Conservation (phyloP, 2,113 vertebrate species). For the Oreochromis tanganicae region DNA sequence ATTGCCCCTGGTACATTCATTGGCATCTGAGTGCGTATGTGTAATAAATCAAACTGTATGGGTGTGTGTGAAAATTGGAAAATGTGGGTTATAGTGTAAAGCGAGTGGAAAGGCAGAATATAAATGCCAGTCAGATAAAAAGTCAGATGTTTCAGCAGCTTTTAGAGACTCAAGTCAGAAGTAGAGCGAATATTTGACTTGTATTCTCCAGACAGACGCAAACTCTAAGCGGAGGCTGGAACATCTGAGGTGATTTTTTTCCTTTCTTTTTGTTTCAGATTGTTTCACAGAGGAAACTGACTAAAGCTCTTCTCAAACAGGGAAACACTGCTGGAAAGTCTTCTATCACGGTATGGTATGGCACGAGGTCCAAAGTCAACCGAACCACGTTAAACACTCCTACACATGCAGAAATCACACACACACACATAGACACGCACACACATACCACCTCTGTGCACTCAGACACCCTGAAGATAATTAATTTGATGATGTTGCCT, state of each 20-base stretch:
- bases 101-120: background rate
- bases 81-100: background rate
- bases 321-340: constrained; percentile 95
- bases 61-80: background rate
- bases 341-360: constrained; percentile 96
- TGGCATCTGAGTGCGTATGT: background rate
- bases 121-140: background rate
- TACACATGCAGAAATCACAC: background rate
- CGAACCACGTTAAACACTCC: background rate
- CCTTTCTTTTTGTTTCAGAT: constrained; percentile 76
- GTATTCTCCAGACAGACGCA: background rate
- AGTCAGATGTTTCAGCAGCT: background rate
- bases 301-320: constrained; percentile 92
- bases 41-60: background rate
- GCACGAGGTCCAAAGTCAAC: background rate
- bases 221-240: background rate
- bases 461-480: constrained; percentile 17
- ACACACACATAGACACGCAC: background rate
- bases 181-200: background rate
- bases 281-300: constrained; percentile 94
- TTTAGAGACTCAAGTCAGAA: background rate
- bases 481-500: constrained; percentile 43
- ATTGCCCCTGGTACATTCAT: background rate
- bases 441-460: background rate
- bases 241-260: background rate